phyloP scores from a whole-genome alignment of 2,888 invertebrate species.

The Hoplodrina ambigua region DNA sequence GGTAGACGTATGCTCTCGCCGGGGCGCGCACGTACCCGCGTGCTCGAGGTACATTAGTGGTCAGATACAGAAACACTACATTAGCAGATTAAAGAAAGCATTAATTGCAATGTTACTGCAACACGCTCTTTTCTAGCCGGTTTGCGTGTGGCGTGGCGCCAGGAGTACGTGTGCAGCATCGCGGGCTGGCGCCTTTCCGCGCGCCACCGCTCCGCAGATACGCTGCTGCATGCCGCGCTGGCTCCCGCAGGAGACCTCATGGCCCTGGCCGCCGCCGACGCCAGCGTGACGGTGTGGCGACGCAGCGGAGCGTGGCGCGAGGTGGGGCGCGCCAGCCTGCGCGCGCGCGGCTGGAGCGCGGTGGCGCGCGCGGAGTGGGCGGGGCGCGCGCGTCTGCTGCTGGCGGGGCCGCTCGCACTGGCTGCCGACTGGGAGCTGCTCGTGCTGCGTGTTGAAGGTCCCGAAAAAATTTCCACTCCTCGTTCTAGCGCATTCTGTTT shows the following conservation, averaged over 20 bases:
- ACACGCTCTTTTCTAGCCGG: slow-evolving; percentile 3
- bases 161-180: slow-evolving; percentile 67
- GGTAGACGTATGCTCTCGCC: too few relatives aligned
- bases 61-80: too few relatives aligned
- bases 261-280: slow-evolving; percentile 71
- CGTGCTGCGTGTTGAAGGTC: slow-evolving; percentile 70
- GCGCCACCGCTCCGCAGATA: slow-evolving; percentile 52
- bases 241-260: slow-evolving; percentile 55
- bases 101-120: neutral
- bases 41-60: too few relatives aligned
- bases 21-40: too few relatives aligned
- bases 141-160: slow-evolving; percentile 70
- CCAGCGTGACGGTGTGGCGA: slow-evolving; percentile 52
- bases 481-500: neutral
- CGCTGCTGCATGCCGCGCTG: slow-evolving; percentile 65
- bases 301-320: slow-evolving; percentile 58
- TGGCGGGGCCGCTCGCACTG: slow-evolving; percentile 76
- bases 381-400: slow-evolving; percentile 70
- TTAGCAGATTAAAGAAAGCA: too few relatives aligned
- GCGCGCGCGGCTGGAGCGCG: slow-evolving; percentile 68
- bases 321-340: slow-evolving; percentile 53
- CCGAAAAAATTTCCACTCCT: neutral
- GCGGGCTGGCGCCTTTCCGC: slow-evolving; percentile 66
- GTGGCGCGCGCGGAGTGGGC: slow-evolving; percentile 68
- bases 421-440: slow-evolving; percentile 76